Evolutionary conservation across 2,888 invertebrate genomes (phyloP), one percentile per base, ranked within the genome.

Genomic region (Parascotia fuliginaria): DNA sequence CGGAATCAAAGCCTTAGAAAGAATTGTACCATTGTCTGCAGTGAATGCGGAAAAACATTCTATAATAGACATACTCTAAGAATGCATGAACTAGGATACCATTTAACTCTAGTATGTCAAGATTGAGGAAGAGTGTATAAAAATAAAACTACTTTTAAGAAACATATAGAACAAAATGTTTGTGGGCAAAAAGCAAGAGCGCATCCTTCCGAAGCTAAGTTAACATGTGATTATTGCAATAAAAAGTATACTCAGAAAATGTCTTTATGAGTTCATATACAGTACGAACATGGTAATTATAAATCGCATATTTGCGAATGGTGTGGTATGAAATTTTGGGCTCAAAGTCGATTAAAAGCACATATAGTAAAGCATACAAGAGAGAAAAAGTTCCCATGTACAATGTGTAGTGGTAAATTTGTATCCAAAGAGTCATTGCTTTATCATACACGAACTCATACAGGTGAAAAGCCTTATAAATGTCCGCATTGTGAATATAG

Each of bases 221-320:
- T 71, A 27, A 85, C 84, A 2, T 89, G 89, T 48, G 88, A 89
- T 58, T 81, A 88, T 65, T 89, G 89, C 42, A 77, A 83, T 28
- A 89, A 89, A 50, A 85, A 78, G 49, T 89, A 89, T 42, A 84
- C 87, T 0, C 88, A 89, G 22, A 89, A 89, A 56, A 79, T 87
- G 14, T 81, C 87, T 2, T 55, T 89, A 28, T 54, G 89, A 47
- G 88, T 89, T 7, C 89, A 89, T 44, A 89, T 89, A 48, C 89
- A 87, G 52, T 83, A 85, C 57, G 86, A 87, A 48, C 89, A 89
- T 67, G 83, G 84, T 0, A 86, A 83, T 57, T 87, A 87, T 41
- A 88, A 86, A 52, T 64, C 78, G n/a, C 85, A 85, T 60, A 71
- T 81, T 12, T 89, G 89, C 52, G 76, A 84, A 64, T 86, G 85